Base-by-base conservation (phyloP, 2,797 vertebrate genomes). In the Scarus forsteni region DNA sequence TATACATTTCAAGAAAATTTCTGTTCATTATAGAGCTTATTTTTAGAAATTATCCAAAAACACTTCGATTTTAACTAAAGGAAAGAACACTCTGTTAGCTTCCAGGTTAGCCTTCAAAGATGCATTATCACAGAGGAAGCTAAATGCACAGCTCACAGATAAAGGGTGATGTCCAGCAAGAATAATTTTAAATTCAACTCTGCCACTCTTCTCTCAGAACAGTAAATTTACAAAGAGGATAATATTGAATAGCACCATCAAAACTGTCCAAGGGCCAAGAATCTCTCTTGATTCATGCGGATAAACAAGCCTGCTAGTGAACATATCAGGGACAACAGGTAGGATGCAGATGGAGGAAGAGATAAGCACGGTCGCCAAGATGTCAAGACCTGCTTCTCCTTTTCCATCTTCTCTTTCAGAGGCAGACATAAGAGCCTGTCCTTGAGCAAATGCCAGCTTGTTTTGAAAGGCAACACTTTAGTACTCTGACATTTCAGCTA, bases 381-480 rank as follows among this genome's bases (percentile, higher is more conserved):
- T 60, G 77, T 67, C 67, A 60, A 72, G 72, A 76, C 45, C 70
- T 38, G 61, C 81, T 72, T 75, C 73, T 78, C 60, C 58, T 59
- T 65, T 82, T 78, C 75, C 70, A 68, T 76, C 81, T 75, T 81
- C 65, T 58, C 77, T 48, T 68, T 81, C 83, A 80, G 61, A 81
- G 54, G 54, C 67, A 8, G 54, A 83, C 62, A 77, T 60, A 43
- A 14, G 59, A 70, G 79, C 35, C 66, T 57, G 83, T 46, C 87
- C 80, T 83, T 64, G 74, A 84, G 8, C 34, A 87, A 87, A 90
- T 80, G 86, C 81, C 90, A 92, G 81, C 88, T 91, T 92, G 91
- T 92, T 93, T 92, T 93, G 92, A 92, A 94, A 94, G 90, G 56
- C 66, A 72, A 92, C 76, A 85, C 91, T 80, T 67, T 84, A 15